These are phyloP conservation scores for Drosophila falleni DNA, from an alignment of 2,888 invertebrate genomes.

Conservation along the genomic window DNA sequence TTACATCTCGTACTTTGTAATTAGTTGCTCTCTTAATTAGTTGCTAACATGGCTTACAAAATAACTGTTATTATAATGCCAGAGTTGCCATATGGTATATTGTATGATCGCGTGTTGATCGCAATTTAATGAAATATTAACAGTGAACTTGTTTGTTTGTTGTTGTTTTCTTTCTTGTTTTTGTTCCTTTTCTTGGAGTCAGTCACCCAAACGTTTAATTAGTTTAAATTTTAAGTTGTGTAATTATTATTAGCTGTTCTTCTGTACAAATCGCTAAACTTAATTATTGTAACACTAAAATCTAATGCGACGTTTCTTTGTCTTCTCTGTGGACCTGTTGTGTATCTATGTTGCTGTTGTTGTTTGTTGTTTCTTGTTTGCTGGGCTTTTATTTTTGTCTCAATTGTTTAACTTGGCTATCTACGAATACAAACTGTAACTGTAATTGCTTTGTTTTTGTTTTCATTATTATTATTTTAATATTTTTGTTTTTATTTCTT, in stretches of 20 bases:
- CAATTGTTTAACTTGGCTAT: constrained; percentile 75
- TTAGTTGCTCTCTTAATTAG: constrained; percentile 48
- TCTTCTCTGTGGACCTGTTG: constrained; percentile 33
- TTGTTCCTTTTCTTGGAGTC: constrained; percentile 22
- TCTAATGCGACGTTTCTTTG: constrained; percentile 27
- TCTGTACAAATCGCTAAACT: constrained; percentile 53
- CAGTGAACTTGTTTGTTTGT: constrained; percentile 68
- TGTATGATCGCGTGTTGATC: constrained; percentile 43
- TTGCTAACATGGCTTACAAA: constrained; percentile 47
- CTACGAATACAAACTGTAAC: constrained; percentile 69
- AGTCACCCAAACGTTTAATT: constrained; percentile 46
- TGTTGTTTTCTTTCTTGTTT: constrained; percentile 8
- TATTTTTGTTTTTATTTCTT: constrained; percentile 23
- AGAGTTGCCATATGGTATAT: constrained; percentile 27
- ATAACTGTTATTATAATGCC: constrained; percentile 57
- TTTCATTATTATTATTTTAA: constrained; percentile 13
- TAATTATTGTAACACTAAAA: constrained; percentile 50
- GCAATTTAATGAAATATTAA: constrained; percentile 66
- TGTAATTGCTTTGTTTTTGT: constrained; percentile 28
- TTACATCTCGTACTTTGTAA: constrained; percentile 26
- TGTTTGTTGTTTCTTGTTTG: constrained; percentile 27
- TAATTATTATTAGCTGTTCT: constrained; percentile 13
- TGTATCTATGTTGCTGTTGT: constrained; percentile 1
- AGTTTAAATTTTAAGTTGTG: constrained; percentile 18
- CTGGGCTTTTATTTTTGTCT: constrained; percentile 23